A percentile compares a stretch with the other conserved stretches of the same genome.
phyloP scores from a whole-genome alignment of 2,113 vertebrate genomes.

The Toxotes jaculatrix region DNA sequence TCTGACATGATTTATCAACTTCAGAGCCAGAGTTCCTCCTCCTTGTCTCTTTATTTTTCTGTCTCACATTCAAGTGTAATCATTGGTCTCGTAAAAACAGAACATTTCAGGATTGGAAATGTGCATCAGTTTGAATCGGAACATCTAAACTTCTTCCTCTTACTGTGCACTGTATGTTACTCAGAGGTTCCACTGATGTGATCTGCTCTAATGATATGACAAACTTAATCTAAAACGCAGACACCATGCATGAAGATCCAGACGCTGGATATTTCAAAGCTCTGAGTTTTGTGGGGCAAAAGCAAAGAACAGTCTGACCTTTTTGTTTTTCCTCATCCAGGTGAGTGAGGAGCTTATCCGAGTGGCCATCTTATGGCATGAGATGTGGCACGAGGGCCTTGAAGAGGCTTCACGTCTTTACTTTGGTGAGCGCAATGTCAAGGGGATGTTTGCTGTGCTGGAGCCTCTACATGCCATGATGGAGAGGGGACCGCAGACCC shows the following conservation, averaged over 20 bases:
- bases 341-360: constrained; percentile 98
- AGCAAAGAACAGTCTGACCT: neutral
- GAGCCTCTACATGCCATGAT: constrained; percentile 99
- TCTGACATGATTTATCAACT: neutral
- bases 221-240: neutral
- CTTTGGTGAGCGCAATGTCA: constrained; percentile 97
- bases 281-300: neutral
- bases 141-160: neutral
- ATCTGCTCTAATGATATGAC: too few relatives aligned
- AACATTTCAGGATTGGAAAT: neutral
- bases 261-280: neutral
- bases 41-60: neutral
- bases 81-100: neutral
- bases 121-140: neutral
- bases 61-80: neutral
- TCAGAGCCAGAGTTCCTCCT: neutral
- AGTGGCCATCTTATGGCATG: constrained; percentile 98
- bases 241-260: neutral
- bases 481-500: constrained; percentile 97
- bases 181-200: too few relatives aligned
- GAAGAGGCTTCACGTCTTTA: constrained; percentile 97
- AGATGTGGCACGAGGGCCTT: constrained; percentile 99
- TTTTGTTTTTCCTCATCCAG: constrained; percentile 72
- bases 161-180: neutral
- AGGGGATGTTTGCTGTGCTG: constrained; percentile 98